Evolutionary conservation across 2,797 vertebrate genomes (phyloP).

Genomic region (Onychomys arenicola): DNA sequence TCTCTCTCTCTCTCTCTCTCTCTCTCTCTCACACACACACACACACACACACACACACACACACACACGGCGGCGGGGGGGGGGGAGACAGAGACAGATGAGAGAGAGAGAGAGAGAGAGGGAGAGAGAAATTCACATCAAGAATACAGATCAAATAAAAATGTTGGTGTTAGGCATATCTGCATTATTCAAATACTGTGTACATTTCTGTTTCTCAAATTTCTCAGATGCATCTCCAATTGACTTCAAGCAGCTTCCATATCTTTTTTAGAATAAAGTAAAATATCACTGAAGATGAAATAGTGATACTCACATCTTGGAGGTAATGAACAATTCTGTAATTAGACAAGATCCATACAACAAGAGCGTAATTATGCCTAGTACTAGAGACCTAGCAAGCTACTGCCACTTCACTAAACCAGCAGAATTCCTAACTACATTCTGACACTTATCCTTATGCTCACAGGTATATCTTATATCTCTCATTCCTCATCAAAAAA

Average conservation of each 20-base stretch:
- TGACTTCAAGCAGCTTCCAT: conserved; percentile 69
- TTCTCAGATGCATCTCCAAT: conserved; percentile 51
- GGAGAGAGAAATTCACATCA: neutral
- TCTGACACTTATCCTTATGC: neutral
- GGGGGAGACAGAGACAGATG: neutral
- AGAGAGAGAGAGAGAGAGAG: neutral
- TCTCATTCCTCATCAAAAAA: too few species aligned
- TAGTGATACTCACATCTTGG: neutral
- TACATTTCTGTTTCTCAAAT: conserved; percentile 62
- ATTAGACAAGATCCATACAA: too few species aligned
- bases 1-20: too few species aligned
- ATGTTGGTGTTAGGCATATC: conserved; percentile 39
- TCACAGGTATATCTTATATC: too few species aligned
- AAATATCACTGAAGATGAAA: neutral
- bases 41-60: neutral
- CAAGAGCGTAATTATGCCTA: neutral
- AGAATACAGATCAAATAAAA: conserved; percentile 60
- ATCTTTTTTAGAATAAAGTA: neutral
- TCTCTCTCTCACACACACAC: neutral
- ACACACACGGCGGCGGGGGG: too few species aligned
- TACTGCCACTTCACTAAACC: neutral
- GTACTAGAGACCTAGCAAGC: neutral
- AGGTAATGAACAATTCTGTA: neutral
- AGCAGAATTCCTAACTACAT: neutral
- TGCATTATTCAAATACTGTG: conserved; percentile 57